Base-by-base conservation (phyloP, 1,140 invertebrate genomes). In the Archivesica marissinica region DNA sequence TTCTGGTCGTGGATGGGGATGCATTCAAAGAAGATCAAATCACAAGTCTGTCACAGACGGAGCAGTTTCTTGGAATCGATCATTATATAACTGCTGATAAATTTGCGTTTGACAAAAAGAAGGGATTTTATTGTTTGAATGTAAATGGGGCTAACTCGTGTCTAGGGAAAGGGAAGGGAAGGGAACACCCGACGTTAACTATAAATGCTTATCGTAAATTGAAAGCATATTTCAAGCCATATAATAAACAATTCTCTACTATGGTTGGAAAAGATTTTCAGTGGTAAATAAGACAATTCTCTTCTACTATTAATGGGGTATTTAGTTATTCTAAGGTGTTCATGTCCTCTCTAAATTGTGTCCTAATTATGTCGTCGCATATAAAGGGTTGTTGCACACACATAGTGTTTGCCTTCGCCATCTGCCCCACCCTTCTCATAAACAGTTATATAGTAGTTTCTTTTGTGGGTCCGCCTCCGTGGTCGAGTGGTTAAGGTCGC, bases 61-160 rank as follows among this genome's bases (percentile, higher is more conserved):
- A 76, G 23, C 0, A 1, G 23, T 76, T 76, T 20, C 47, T 76
- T 33, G 50, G 50, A 52, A 56, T 76, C 13, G 15, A 54, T n/a
- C 44, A 59, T 15, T 59, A 59, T 38, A 76, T 76, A 15, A 76
- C 50, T 6, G 30, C n/a, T 6, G 74, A 76, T 59, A 76, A 59
- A 41, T 76, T 76, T 59, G 30, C 59, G 38, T 59, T 59, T 13
- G 38, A 76, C n/a, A 52, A 76, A 41, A 20, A 56, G 17, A 76
- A 76, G 50, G 74, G 74, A 39, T 76, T 76, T 76, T 59, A 56
- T 59, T 76, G 74, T 39, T 35, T 76, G 33, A 76, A 76, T 23
- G 50, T 28, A 23, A 13, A 20, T 7, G 47, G n/a, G 44, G 74
- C 39, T 15, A n/a, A 0, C 30, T n/a, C 13, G 28, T 23, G 74